Base-by-base conservation (phyloP, 2,113 vertebrate species). In the Poeciliopsis retropinna region DNA sequence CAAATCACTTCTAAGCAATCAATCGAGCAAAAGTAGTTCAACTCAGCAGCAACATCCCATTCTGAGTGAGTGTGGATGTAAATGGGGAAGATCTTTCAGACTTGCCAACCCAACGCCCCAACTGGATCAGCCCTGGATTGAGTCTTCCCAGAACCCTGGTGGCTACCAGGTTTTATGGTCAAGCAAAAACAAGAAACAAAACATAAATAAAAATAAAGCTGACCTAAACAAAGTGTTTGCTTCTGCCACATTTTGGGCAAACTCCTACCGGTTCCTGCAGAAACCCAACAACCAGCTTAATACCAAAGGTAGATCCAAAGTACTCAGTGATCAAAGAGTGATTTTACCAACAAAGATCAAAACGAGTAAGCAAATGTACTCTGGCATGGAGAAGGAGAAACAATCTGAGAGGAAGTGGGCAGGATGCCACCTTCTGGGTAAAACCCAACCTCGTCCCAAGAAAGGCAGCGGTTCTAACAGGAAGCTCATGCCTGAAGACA, bases 1-100 rank as follows among this genome's bases (percentile, higher is more conserved):
- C 41, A 76, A 17, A 22, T 29, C 68, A 31, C n/a, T 87, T 70
- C 68, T 78, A 11, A 66, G 37, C 34, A 32, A 64, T 47, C 68
- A 79, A 11, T 29, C 14, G 0, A 69, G 2, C 39, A 27, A 27
- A 15, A 63, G 14, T 17, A 32, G 2, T 29, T 29, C 15, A 22
- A 15, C 34, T 71, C 65, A 67, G 11, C 54, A 80, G 32, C 34
- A 71, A 12, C 57, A 73, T 51, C 0, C 6, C 5, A 70, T 27
- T 32, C 14, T 30, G 15, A 76, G 31, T 68, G 83, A 78, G 27
- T 60, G 76, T 73, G 75, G 64, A 37, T 78, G 70, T 17, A 75
- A 81, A 4, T 92, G 89, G 91, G 84, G 81, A 60, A 80, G 28
- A 72, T 85, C 83, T 4, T 92, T 89, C 77, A 81, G 88, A 47